These are phyloP conservation scores for Mus spicilegus DNA, from an alignment of 2,113 vertebrate genomes.

Conservation along the genomic window DNA sequence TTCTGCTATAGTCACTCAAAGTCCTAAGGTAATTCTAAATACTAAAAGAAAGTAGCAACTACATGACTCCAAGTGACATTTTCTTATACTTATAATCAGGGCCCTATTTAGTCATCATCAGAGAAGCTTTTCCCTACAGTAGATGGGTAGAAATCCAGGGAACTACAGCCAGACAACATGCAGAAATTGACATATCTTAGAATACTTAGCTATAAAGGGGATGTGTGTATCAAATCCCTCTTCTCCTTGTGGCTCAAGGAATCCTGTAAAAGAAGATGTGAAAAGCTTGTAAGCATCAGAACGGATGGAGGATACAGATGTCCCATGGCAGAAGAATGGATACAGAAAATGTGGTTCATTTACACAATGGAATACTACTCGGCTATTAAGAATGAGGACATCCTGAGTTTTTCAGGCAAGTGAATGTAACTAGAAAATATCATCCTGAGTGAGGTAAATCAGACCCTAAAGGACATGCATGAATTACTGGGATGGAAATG, in stretches of 20 bases:
- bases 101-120: neutral
- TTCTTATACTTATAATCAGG: neutral
- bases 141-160: neutral
- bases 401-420: too few relatives aligned
- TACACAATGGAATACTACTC: too few relatives aligned
- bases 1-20: too few relatives aligned
- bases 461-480: too few relatives aligned
- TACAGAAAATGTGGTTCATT: too few relatives aligned
- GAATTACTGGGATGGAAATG: too few relatives aligned
- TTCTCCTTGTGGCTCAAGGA: neutral
- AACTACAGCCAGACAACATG: neutral
- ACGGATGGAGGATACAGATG: neutral
- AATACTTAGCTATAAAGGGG: neutral
- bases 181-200: neutral
- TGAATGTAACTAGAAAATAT: too few relatives aligned
- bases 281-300: neutral
- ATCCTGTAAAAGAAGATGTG: neutral
- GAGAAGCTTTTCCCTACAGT: neutral
- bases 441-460: too few relatives aligned
- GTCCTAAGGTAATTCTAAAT: neutral
- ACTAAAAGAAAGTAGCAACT: neutral
- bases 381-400: too few relatives aligned
- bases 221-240: neutral
- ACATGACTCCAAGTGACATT: neutral
- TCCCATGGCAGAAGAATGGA: too few relatives aligned